Conservation (phyloP, 1,140 invertebrate genomes). For the Drosophila rhopaloa region DNA sequence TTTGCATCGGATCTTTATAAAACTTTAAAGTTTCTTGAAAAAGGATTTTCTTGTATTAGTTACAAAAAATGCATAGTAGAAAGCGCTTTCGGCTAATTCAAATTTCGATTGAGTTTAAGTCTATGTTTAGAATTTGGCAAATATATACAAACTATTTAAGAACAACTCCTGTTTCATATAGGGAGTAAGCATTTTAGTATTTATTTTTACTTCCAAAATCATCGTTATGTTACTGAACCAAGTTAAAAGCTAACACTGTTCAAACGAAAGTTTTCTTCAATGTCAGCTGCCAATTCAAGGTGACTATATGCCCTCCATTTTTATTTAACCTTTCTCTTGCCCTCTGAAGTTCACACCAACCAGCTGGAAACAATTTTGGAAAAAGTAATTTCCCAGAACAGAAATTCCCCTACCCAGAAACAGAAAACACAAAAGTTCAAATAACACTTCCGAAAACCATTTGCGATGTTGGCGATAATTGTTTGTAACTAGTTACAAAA, state of each 20-base stretch:
- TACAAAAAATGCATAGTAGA: no score
- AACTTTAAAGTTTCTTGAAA: no score
- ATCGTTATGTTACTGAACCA: no score
- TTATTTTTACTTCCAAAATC: no score
- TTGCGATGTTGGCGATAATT: constrained; percentile 75
- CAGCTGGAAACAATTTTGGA: constrained; percentile 16
- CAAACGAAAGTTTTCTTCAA: background rate
- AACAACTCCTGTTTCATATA: no score
- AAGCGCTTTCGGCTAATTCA: no score
- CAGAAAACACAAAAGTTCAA: constrained; percentile 60
- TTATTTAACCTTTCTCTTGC: background rate
- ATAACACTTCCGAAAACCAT: constrained; percentile 76
- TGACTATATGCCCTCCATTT: background rate
- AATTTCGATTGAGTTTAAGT: no score
- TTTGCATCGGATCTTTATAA: no score
- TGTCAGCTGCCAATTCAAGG: constrained; percentile 9
- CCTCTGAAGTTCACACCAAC: background rate
- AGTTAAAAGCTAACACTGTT: background rate
- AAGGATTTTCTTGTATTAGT: no score
- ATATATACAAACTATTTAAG: no score
- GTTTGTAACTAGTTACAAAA: constrained; percentile 42
- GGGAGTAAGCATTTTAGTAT: no score
- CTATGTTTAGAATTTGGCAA: no score
- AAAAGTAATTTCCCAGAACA: constrained; percentile 52
- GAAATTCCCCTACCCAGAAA: constrained; percentile 15